A percentile compares a stretch with the other conserved stretches of the same genome.
Conservation (phyloP, 1,140 invertebrate genomes). For the Platyscapa corneri region DNA sequence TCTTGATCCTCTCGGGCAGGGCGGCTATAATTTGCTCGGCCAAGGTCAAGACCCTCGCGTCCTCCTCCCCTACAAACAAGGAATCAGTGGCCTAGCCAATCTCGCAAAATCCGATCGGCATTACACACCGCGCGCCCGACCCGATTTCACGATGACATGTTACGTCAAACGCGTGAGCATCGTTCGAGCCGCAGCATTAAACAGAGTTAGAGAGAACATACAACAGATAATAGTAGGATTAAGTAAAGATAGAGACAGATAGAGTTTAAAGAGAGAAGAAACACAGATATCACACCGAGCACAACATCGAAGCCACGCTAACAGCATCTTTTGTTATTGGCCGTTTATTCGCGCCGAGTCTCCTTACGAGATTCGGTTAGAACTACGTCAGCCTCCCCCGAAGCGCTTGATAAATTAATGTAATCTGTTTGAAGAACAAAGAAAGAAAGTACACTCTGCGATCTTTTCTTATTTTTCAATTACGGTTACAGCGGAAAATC, state of each 20-base stretch:
- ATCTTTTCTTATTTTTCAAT: neutral
- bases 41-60: conserved; percentile 92
- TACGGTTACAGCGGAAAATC: neutral
- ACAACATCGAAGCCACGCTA: conserved; percentile 32
- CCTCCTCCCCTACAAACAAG: conserved; percentile 87
- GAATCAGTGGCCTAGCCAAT: conserved; percentile 65
- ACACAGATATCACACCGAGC: conserved; percentile 44
- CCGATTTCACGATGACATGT: neutral
- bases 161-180: neutral
- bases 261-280: neutral
- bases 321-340: neutral
- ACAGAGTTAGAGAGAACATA: neutral
- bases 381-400: too few species aligned
- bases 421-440: neutral
- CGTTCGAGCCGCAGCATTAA: too few species aligned
- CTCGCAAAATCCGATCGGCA: conserved; percentile 54
- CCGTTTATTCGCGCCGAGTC: neutral
- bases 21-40: conserved; percentile 98
- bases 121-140: neutral
- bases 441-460: neutral
- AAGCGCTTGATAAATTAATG: neutral
- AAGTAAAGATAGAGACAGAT: neutral
- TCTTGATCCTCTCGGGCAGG: conserved; percentile 97
- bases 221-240: conserved; percentile 4
- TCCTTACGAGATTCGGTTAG: neutral